Conservation (phyloP, 2,888 invertebrate species). For the Aradus depressus region DNA sequence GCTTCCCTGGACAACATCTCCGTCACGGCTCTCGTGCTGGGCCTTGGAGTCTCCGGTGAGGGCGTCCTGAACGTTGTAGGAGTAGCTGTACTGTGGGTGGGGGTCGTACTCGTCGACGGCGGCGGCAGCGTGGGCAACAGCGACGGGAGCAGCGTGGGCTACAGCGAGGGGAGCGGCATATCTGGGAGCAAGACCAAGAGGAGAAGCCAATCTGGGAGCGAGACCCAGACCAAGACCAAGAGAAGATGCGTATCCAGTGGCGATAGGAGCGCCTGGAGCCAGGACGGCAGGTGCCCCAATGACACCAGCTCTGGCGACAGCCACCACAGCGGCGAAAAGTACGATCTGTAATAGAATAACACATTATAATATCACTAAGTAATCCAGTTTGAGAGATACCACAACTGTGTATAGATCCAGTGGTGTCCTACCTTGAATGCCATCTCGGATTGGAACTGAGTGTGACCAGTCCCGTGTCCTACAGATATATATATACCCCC, state of each 20-base stretch:
- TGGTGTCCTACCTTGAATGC: slow-evolving; percentile 15
- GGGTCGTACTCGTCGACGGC: slow-evolving; percentile 4
- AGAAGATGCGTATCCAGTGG: slow-evolving; percentile 18
- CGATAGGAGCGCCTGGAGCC: slow-evolving; percentile 14
- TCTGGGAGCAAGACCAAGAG: too few relatives aligned
- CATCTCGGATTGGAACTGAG: slow-evolving; percentile 11
- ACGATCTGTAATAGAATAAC: slow-evolving; percentile 20
- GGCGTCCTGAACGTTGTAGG: too few relatives aligned
- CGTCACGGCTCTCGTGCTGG: too few relatives aligned
- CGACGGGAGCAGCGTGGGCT: not conserved
- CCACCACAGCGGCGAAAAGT: slow-evolving; percentile 24
- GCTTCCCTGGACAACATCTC: too few relatives aligned
- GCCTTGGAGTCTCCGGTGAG: too few relatives aligned
- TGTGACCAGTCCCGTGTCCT: not conserved
- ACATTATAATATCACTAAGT: not conserved
- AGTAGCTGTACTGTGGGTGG: too few relatives aligned
- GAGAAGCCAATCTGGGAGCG: too few relatives aligned
- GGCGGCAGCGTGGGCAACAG: slow-evolving; percentile 6
- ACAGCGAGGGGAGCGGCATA: not conserved
- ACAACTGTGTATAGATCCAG: not conserved
- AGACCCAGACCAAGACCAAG: too few relatives aligned
- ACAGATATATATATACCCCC: not conserved
- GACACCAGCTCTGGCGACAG: slow-evolving; percentile 25
- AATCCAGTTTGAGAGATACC: not conserved
- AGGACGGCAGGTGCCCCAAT: slow-evolving; percentile 24